Base-by-base conservation (phyloP, 1,140 invertebrate genomes). In the Drosophila sp. region DNA sequence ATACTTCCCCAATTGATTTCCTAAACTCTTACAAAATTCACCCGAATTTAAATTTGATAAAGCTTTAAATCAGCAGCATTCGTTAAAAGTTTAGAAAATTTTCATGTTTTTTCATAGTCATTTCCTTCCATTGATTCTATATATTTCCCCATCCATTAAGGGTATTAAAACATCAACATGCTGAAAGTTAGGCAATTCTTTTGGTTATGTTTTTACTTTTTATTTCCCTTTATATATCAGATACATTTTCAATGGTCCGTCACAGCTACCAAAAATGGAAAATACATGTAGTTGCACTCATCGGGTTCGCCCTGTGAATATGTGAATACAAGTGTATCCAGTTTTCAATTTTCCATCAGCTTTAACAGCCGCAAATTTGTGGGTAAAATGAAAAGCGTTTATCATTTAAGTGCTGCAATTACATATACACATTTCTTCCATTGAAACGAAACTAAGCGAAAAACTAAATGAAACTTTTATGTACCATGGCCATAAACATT, bases 401-500 rank as follows among this genome's bases (percentile, higher is more conserved):
- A 80, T 60, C 61, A 56, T 69, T 72, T 62, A 64, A 82, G 70
- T 82, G 67, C 62, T 80, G 80, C 69, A 66, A 83, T 84, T 84
- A 84, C 41, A 76, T 60, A 66, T 60, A 63, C 57, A 57, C 57
- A 57, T 56, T 71, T 80, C 75, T 85, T 78, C 67, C 38, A 44
- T 50, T 50, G 44, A 47, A 47, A 25, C 40, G 40, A 58, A 58
- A 66, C 56, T 54, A 61, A 65, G 29, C 44, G 56, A 38, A 57
- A 33, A 56, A 66, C 54, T 58, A 57, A 87, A 86, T 86, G 83
- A 66, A 83, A 73, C 17, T 76, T 86, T 87, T 76, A 87, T 79
- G 76, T 63, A 25, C 60, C 30, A 50, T 55, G 35, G 35, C 63
- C 79, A 83, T 86, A 87, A 86, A 87, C 60, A 79, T 81, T 77